phyloP scores from a whole-genome alignment of 2,113 vertebrate genomes.

The Ceratotherium simum region DNA sequence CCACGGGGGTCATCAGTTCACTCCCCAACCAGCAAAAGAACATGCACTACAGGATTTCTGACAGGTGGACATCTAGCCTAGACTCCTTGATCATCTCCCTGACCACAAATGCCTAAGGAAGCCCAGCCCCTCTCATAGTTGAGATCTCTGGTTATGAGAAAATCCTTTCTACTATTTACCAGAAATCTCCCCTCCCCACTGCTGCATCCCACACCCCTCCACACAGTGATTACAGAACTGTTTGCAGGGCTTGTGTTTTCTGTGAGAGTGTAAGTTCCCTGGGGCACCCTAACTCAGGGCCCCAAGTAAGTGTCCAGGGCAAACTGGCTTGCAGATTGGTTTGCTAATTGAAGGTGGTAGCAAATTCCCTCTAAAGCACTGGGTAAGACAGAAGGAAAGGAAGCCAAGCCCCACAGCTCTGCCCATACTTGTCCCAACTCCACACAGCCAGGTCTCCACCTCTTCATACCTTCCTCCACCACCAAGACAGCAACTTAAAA shows the following conservation, averaged over 20 bases:
- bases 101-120: background rate
- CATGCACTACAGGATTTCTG: background rate
- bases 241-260: background rate
- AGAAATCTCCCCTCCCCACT: background rate
- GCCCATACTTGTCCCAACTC: background rate
- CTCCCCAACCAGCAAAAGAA: background rate
- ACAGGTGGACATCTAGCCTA: background rate
- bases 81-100: background rate
- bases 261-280: background rate
- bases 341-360: background rate
- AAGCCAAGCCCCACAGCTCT: background rate
- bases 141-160: background rate
- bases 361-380: background rate
- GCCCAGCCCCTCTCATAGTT: background rate
- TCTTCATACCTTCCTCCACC: background rate
- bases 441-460: background rate
- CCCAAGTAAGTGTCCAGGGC: background rate
- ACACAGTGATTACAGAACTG: background rate
- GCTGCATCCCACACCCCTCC: background rate
- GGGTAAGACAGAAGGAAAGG: background rate
- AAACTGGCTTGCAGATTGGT: background rate
- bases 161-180: background rate
- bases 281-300: background rate
- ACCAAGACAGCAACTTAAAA: background rate
- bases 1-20: background rate